phyloP scores from a whole-genome alignment of 2,113 vertebrate genomes.

The Sapajus apella region DNA sequence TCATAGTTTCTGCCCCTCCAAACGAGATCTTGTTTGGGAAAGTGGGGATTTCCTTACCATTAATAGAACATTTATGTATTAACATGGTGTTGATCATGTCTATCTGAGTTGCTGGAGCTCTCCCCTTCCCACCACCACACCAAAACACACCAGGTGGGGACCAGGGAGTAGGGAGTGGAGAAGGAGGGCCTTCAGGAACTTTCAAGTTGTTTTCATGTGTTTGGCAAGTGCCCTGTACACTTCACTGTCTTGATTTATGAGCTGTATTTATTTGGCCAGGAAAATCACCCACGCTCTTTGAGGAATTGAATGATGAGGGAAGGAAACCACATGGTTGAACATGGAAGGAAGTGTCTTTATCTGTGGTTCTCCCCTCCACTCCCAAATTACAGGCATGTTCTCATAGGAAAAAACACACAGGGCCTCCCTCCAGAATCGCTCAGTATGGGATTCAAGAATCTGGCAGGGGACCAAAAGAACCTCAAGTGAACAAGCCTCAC shows the following conservation, averaged over 20 bases:
- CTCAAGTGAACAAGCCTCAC: not conserved
- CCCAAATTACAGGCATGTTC: slow-evolving; percentile 4
- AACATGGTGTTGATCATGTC: not conserved
- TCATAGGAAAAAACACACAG: not conserved
- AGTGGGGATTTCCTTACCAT: not conserved
- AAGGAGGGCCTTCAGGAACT: not conserved
- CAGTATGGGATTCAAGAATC: not conserved
- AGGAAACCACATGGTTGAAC: slow-evolving; percentile 21
- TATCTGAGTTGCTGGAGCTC: not conserved
- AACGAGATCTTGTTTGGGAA: not conserved
- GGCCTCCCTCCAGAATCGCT: not conserved
- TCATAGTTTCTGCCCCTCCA: not conserved
- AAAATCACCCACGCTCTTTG: slow-evolving; percentile 19
- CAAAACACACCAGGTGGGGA: not conserved
- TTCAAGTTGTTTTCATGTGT: not conserved
- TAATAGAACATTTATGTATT: not conserved
- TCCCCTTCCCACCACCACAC: not conserved
- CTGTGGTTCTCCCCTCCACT: not conserved
- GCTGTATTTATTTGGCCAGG: not conserved
- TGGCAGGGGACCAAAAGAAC: not conserved
- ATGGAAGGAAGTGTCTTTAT: not conserved
- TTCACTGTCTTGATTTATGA: slow-evolving; percentile 42
- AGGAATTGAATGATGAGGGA: not conserved
- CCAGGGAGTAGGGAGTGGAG: not conserved
- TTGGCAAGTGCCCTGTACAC: not conserved